Conservation (phyloP, 2,797 vertebrate species). For the Tympanoctomys barrerae region DNA sequence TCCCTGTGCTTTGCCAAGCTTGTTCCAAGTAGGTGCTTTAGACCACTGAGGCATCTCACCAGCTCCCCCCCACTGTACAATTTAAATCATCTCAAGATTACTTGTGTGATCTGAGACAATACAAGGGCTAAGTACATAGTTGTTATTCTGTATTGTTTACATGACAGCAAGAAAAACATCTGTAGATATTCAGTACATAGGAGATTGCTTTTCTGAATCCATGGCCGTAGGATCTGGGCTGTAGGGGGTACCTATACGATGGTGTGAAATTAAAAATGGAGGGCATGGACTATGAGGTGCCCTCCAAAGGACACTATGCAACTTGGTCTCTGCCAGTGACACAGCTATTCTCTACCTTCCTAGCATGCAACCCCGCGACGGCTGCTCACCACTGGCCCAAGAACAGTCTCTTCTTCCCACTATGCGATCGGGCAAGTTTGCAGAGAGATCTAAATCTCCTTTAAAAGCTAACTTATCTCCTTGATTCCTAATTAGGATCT, state of each 20-base stretch:
- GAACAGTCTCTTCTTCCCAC: not conserved
- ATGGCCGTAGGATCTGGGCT: not conserved
- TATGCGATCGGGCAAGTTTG: not conserved
- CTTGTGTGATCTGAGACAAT: not conserved
- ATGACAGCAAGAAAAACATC: not conserved
- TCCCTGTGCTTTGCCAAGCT: too few relatives aligned
- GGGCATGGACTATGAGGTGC: not conserved
- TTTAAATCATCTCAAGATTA: not conserved
- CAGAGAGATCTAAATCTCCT: constrained; percentile 3
- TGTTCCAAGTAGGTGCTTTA: too few relatives aligned
- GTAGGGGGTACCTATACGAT: not conserved
- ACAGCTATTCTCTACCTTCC: not conserved
- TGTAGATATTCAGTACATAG: not conserved
- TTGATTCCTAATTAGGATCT: constrained; percentile 61
- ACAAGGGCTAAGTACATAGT: not conserved
- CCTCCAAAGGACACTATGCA: not conserved
- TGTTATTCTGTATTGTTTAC: not conserved
- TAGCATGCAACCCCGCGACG: not conserved
- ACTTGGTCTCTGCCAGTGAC: not conserved
- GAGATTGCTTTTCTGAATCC: not conserved
- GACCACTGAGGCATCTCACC: too few relatives aligned
- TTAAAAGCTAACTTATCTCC: constrained; percentile 33
- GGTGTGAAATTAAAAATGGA: not conserved
- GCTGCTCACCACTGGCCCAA: not conserved
- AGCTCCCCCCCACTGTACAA: too few relatives aligned